Evolutionary conservation across 1,140 invertebrate species (phyloP), one percentile per base, ranked within the genome.

Genomic region (Matsumurasca onukii): DNA sequence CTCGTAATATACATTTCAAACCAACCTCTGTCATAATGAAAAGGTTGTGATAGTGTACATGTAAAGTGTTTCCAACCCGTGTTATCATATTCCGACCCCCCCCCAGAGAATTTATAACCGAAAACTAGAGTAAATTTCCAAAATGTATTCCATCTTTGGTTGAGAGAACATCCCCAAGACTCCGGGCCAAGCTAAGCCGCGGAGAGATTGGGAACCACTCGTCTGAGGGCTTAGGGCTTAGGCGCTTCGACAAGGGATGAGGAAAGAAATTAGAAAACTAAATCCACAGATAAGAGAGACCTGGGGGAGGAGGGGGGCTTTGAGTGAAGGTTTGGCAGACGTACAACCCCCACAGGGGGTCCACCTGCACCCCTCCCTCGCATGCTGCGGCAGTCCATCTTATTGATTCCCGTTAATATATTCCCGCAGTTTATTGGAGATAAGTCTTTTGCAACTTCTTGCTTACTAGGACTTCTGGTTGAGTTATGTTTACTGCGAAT

Each of bases 371-470:
- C 3, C 13, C 49, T 15, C 49, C 49, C 49, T 5, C 15, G 24
- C 24, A 22, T 29, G 15, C 55, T 59, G 55, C 55, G 55, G 55
- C 55, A 59, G 55, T 59, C 25, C 55, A 59, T 59, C 55, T 59
- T 59, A 59, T 59, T 59, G 55, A 59, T 59, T 59, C 55, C 55
- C 55, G 55, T 59, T 59, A 59, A 59, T 59, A 59, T 59, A 59
- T 59, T 59, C 55, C 55, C 25, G n/a, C 55, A 59, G 15, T 59
- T 59, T 59, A 59, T 59, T 59, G 55, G 55, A 27, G 30, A 59
- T 59, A 59, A 27, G 30, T n/a, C n/a, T n/a, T n/a, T n/a, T 59
- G 55, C 55, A 59, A 59, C 55, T n/a, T n/a, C n/a, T n/a, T n/a
- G n/a, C n/a, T n/a, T n/a, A n/a, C n/a, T n/a, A n/a, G n/a, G n/a